Evolutionary conservation across 1,140 invertebrate genomes (phyloP).

Genomic region (Bombus vancouverensis): DNA sequence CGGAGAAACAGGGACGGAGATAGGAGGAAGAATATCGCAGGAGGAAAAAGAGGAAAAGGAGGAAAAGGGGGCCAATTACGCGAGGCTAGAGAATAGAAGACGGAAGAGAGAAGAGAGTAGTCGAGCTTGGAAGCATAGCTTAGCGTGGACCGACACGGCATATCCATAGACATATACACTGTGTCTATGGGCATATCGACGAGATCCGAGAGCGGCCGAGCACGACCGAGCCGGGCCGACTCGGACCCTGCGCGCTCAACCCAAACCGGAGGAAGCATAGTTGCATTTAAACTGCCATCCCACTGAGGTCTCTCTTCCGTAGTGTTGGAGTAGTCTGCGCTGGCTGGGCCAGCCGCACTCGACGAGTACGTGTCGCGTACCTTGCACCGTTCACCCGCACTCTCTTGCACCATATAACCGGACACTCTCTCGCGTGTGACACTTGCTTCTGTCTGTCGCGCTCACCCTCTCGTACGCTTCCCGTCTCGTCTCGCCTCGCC

Average conservation of each 20-base stretch:
- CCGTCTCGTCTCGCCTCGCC: background rate
- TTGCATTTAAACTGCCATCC: slow-evolving; percentile 79
- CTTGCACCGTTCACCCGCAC: slow-evolving; percentile 18
- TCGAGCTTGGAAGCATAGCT: slow-evolving; percentile 15
- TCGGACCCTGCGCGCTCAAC: slow-evolving; percentile 76
- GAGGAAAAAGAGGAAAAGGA: background rate
- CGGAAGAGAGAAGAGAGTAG: background rate
- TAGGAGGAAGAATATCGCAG: background rate
- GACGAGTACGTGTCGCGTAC: slow-evolving; percentile 49
- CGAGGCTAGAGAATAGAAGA: background rate
- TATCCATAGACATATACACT: slow-evolving; percentile 77
- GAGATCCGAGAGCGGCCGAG: slow-evolving; percentile 74
- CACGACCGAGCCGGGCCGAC: slow-evolving; percentile 72
- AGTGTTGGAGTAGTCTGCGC: slow-evolving; percentile 56
- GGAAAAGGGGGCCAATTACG: background rate
- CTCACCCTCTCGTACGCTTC: background rate
- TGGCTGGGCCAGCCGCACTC: slow-evolving; percentile 63
- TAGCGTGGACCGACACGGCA: slow-evolving; percentile 66
- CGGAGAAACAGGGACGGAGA: slow-evolving; percentile 29
- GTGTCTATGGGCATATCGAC: slow-evolving; percentile 80
- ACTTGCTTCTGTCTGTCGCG: slow-evolving; percentile 16
- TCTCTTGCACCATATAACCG: slow-evolving; percentile 9
- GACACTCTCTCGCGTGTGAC: slow-evolving; percentile 7
- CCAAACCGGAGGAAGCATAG: slow-evolving; percentile 77
- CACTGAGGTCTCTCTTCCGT: slow-evolving; percentile 69